phyloP scores from a whole-genome alignment of 2,113 vertebrate genomes.

The Peromyscus polionotus region DNA sequence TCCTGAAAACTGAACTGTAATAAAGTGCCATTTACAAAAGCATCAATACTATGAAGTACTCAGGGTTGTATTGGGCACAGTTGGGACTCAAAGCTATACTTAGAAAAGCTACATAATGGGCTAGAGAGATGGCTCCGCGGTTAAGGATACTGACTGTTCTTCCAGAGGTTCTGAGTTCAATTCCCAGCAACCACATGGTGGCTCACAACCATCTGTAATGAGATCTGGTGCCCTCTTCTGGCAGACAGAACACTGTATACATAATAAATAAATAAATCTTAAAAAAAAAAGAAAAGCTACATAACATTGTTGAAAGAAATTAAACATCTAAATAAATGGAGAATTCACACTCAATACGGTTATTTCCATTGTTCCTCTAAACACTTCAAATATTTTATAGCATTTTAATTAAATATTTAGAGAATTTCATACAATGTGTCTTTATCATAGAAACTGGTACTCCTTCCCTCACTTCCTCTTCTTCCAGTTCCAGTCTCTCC shows the following conservation, averaged over 20 bases:
- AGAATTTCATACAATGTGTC: neutral
- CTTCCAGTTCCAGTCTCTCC: neutral
- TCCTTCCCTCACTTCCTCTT: neutral
- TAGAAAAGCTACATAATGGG: neutral
- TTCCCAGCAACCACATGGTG: too few relatives aligned
- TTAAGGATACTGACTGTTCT: too few relatives aligned
- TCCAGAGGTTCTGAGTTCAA: too few relatives aligned
- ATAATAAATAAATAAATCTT: too few relatives aligned
- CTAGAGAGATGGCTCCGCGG: too few relatives aligned
- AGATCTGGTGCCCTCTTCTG: too few relatives aligned
- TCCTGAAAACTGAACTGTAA: neutral
- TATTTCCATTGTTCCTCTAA: neutral
- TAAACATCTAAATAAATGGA: neutral
- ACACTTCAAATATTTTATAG: neutral
- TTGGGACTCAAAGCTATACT: neutral
- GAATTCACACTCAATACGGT: neutral
- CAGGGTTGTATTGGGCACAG: neutral
- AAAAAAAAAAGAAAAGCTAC: neutral
- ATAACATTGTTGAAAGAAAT: neutral
- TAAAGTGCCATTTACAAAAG: neutral
- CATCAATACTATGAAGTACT: slow-evolving; percentile 3
- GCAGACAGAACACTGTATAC: too few relatives aligned
- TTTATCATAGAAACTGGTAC: neutral
- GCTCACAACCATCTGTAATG: too few relatives aligned
- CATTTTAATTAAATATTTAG: neutral